phyloP scores from a whole-genome alignment of 2,888 invertebrate genomes.

The Cybosia mesomella region DNA sequence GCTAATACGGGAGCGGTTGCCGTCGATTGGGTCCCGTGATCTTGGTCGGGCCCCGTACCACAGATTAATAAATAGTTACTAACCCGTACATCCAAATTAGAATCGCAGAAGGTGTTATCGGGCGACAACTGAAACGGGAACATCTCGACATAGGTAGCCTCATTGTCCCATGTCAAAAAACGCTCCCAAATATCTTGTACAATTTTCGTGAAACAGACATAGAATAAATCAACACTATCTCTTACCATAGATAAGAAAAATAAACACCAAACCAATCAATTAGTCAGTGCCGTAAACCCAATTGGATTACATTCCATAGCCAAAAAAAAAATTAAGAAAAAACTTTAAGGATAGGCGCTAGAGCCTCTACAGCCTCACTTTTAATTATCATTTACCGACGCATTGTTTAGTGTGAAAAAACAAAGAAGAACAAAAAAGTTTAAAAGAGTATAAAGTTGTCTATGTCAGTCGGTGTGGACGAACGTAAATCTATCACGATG shows the following conservation, averaged over 20 bases:
- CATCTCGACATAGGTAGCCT: not conserved
- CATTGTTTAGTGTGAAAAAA: constrained; percentile 68
- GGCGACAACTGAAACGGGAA: not conserved
- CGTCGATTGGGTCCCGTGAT: no score
- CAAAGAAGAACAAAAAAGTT: constrained; percentile 52
- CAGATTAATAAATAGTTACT: no score
- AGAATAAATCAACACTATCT: constrained; percentile 55
- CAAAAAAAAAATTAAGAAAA: constrained; percentile 62
- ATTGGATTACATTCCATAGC: constrained; percentile 67
- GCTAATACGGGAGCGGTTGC: no score
- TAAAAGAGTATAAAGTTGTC: constrained; percentile 71
- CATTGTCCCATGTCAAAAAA: constrained; percentile 14
- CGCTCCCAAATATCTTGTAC: constrained; percentile 14
- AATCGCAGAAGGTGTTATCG: not conserved
- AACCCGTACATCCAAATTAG: not conserved
- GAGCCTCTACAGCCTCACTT: constrained; percentile 63
- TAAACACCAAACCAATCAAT: constrained; percentile 78
- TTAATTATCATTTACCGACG: constrained; percentile 81
- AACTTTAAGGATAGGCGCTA: constrained; percentile 57
- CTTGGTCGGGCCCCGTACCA: not conserved
- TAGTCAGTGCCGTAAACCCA: constrained; percentile 72
- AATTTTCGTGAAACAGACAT: constrained; percentile 39
- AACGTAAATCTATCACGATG: constrained; percentile 43
- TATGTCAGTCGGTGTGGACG: constrained; percentile 46
- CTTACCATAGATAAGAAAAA: constrained; percentile 58